Evolutionary conservation across 2,113 vertebrate genomes (phyloP), one percentile per base, ranked within the genome.

Genomic region (Psammodynastes pulverulentus): DNA sequence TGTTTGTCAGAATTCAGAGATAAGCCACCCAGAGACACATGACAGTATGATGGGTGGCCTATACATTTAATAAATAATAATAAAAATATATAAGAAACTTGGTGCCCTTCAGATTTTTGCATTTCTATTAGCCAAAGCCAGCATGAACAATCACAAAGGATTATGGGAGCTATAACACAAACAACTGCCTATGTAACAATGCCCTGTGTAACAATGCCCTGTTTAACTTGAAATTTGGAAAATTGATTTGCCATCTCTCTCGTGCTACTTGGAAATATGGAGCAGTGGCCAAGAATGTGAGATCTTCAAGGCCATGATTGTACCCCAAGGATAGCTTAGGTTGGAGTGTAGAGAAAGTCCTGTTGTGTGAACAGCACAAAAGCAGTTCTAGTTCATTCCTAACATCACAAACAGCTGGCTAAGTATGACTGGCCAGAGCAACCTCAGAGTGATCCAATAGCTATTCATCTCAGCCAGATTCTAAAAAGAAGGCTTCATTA

Each of bases 401-500:
- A 93, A n/a, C 6, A 3, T 89, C 95, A 92, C 91, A 92, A 92
- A 94, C 90, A 95, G 94, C 94, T 94, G 93, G 93, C 92, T 1
- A 15, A 39, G 79, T 9, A 48, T 90, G 26, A 93, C 90, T 94
- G 93, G 91, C 92, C 2, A 9, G 62, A 1, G 0, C 52, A 92
- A 93, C 93, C 93, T 0, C 13, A 90, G 96, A 92, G 88, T 93
- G 2, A 3, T 93, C 89, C 23, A 88, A 62, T 51, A 90, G 26
- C 86, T 4, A 12, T 92, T 94, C 89, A 95, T 94, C 9, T 29
- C 0, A 0, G 93, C 54, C 94, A 89, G 1, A 24, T 88, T 89
- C 84, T 52, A 94, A 88, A 92, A 93, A 94, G 96, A 97, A 95
- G 94, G 94, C 95, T 86, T 93, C 93, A 92, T 97, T 96, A 96